Evolutionary conservation across 1,140 invertebrate species (phyloP).

Genomic region (Camponotus floridanus): DNA sequence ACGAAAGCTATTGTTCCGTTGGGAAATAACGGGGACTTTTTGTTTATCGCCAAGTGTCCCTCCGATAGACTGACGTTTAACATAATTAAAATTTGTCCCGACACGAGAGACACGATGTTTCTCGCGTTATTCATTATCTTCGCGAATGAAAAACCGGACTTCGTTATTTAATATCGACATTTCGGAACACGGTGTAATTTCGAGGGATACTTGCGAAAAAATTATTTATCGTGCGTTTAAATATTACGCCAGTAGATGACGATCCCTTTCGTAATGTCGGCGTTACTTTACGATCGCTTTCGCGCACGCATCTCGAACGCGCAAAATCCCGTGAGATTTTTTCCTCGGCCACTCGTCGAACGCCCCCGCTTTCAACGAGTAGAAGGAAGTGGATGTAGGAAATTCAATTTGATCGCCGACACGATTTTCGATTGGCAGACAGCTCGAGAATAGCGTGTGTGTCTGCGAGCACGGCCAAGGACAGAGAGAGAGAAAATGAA

Average conservation of each 20-base stretch:
- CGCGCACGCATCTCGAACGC: constrained; percentile 34
- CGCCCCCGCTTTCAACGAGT: constrained; percentile 47
- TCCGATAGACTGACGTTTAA: constrained; percentile 51
- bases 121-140: background rate
- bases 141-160: background rate
- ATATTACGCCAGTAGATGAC: constrained; percentile 7
- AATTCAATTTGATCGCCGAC: constrained; percentile 74
- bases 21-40: constrained; percentile 76
- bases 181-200: background rate
- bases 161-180: constrained; percentile 7
- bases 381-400: constrained; percentile 65
- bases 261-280: background rate
- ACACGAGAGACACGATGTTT: background rate
- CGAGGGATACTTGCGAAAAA: background rate
- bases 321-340: constrained; percentile 62
- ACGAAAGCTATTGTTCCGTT: constrained; percentile 64
- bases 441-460: constrained; percentile 46
- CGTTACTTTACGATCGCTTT: constrained; percentile 12
- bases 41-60: constrained; percentile 51
- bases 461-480: constrained; percentile 30
- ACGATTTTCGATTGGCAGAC: constrained; percentile 71
- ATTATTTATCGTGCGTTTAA: background rate
- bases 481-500: constrained; percentile 57
- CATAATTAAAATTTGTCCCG: constrained; percentile 50
- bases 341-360: constrained; percentile 57